Evolutionary conservation across 2,113 vertebrate genomes (phyloP), one percentile per base, ranked within the genome.

Genomic region (Pseudopipra pipra): DNA sequence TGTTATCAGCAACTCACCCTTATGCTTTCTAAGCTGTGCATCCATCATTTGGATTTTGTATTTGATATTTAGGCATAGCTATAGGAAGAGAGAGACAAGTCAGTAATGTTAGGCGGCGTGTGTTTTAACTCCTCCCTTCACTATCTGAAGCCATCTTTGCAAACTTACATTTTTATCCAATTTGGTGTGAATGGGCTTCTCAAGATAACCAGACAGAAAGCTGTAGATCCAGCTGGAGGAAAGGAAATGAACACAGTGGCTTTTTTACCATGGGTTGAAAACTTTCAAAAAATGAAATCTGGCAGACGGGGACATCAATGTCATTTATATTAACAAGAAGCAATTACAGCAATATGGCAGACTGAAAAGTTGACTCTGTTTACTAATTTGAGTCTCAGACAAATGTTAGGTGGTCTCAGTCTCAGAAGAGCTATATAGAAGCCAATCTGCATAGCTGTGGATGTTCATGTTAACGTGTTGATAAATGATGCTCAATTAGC

Each of bases 91-190:
- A 91, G 35, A 91, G 35, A 77, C 17, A 83, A 85, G 46, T 63
- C 56, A 77, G 56, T 66, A 67, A 67, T 2, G 2, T 24, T 75
- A 65, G 68, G 55, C 23, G 68, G 55, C 23, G 30, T 89, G 39
- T 77, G 43, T 84, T 82, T 65, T 72, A 89, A 55, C 30, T 66
- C 33, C 15, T 72, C 14, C 35, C 67, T 83, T 91, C 1, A 0
- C 33, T 81, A 55, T n/a, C 39, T 72, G 76, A 94, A 95, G 63
- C 27, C 9, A 37, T n/a, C 37, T 83, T 79, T 68, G 46, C 75
- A 94, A 85, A 93, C 96, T 97, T 89, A 98, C 96, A 92, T 90
- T 95, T 90, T 94, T 72, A 93, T 97, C 85, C 92, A 98, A n/a
- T 66, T 94, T 92, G 71, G 62, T 94, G 20, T 90, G 86, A 94